phyloP scores from a whole-genome alignment of 1,140 invertebrate genomes.

The Euwallacea fornicatus region DNA sequence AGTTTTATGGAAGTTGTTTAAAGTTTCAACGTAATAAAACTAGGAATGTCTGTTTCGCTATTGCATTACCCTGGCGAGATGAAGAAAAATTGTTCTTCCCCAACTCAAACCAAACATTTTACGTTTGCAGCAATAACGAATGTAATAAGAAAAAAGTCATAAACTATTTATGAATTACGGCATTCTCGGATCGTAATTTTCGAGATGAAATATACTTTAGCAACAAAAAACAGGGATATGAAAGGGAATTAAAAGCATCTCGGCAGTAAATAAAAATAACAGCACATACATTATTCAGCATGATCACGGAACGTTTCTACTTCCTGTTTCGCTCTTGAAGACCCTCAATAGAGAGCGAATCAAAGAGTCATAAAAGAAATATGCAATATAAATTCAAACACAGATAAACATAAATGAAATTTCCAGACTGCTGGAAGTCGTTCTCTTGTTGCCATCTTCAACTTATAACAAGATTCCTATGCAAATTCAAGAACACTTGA shows the following conservation, averaged over 20 bases:
- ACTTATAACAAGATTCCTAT: slow-evolving; percentile 33
- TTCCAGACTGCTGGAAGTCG: background rate
- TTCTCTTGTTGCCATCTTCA: slow-evolving; percentile 11
- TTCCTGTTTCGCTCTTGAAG: no score
- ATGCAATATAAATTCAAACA: slow-evolving; percentile 18
- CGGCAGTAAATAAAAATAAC: slow-evolving; percentile 1
- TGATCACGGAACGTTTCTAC: no score
- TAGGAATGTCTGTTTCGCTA: no score
- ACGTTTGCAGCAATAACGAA: background rate
- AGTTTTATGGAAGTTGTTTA: no score
- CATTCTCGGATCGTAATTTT: background rate
- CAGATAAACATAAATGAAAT: background rate
- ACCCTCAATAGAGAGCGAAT: no score
- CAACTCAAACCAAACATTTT: background rate
- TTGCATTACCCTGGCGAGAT: no score
- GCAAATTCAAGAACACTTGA: slow-evolving; percentile 18
- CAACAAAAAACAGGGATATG: slow-evolving; percentile 1
- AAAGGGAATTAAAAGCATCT: slow-evolving; percentile 1
- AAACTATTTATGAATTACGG: slow-evolving; percentile 6
- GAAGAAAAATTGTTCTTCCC: no score
- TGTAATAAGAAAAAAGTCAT: background rate
- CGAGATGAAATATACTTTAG: background rate
- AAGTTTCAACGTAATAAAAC: no score
- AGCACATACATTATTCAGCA: background rate
- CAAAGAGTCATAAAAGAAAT: background rate